Conservation (phyloP, 2,888 invertebrate species). For the Apodemia duryi region DNA sequence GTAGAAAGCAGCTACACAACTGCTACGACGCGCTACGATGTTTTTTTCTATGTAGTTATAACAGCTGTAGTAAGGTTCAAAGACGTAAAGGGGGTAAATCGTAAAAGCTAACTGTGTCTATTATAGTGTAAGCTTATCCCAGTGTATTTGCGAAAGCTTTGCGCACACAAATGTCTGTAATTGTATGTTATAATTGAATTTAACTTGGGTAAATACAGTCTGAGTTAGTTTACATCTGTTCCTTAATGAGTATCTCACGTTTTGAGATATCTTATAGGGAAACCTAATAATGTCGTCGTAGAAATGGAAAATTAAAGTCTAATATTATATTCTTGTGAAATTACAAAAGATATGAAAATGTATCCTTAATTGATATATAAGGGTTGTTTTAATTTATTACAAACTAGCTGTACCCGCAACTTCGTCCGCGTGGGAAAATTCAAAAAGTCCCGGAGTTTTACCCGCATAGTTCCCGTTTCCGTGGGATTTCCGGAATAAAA, state of each 20-base stretch:
- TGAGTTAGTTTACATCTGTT: slow-evolving; percentile 10
- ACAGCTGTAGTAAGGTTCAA: no score
- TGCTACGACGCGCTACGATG: no score
- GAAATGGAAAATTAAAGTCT: neutral
- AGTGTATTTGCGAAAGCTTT: neutral
- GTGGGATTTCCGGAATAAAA: no score
- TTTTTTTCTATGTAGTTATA: no score
- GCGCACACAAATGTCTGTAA: slow-evolving; percentile 10
- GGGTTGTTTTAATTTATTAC: no score
- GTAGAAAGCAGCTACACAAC: no score
- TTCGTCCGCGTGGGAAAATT: no score
- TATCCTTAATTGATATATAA: no score
- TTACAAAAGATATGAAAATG: no score
- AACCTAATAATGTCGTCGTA: neutral
- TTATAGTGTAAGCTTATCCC: slow-evolving; percentile 2
- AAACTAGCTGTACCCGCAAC: no score
- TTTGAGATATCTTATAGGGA: neutral
- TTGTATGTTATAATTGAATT: slow-evolving; percentile 12
- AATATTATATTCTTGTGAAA: neutral
- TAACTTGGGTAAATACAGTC: slow-evolving; percentile 6
- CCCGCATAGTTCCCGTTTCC: no score
- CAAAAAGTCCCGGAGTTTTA: no score
- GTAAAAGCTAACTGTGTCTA: slow-evolving; percentile 2
- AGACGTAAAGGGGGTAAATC: neutral
- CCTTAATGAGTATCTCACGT: neutral